These are phyloP conservation scores for Priocnemis perturbator DNA, from an alignment of 2,888 invertebrate species.

Conservation along the genomic window DNA sequence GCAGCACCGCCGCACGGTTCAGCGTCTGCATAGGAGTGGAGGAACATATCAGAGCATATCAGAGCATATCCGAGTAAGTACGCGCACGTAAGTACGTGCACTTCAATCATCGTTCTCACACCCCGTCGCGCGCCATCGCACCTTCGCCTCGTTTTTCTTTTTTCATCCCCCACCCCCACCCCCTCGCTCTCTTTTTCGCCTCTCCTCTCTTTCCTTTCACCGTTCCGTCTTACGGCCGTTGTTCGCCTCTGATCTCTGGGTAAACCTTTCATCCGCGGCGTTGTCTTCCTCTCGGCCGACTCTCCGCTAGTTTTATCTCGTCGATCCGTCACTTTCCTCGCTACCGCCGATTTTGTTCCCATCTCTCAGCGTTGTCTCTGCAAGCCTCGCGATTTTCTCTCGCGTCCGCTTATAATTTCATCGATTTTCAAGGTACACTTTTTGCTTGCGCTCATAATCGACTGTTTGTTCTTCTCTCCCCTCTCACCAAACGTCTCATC, in stretches of 20 bases:
- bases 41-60: slow-evolving; percentile 22
- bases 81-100: slow-evolving; percentile 69
- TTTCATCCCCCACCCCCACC: slow-evolving; percentile 21
- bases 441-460: too few relatives aligned
- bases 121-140: slow-evolving; percentile 65
- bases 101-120: slow-evolving; percentile 71
- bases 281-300: background rate
- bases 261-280: background rate
- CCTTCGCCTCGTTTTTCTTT: slow-evolving; percentile 64
- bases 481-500: background rate
- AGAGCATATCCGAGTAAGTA: slow-evolving; percentile 58
- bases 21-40: background rate
- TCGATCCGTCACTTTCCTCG: slow-evolving; percentile 26
- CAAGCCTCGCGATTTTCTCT: too few relatives aligned
- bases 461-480: background rate
- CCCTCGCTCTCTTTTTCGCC: slow-evolving; percentile 33
- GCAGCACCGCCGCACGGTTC: slow-evolving; percentile 1
- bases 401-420: too few relatives aligned
- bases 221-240: slow-evolving; percentile 19
- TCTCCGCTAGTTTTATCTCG: slow-evolving; percentile 18
- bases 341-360: background rate
- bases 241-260: slow-evolving; percentile 27
- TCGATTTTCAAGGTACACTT: too few relatives aligned
- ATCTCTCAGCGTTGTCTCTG: too few relatives aligned
- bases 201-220: slow-evolving; percentile 26